Evolutionary conservation across 2,888 invertebrate genomes (phyloP).

Genomic region (Rhabditoides inermis): DNA sequence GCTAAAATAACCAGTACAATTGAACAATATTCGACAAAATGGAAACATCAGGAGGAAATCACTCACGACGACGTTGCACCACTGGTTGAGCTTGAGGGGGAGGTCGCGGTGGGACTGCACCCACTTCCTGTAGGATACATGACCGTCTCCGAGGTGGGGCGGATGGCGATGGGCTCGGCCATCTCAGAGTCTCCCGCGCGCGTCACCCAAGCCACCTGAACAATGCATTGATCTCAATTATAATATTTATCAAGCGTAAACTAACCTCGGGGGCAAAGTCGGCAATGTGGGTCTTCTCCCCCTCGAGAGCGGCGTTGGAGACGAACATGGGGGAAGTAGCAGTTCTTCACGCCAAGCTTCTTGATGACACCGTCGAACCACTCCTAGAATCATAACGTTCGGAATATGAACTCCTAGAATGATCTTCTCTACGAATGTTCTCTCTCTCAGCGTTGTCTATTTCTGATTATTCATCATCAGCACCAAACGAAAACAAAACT

Average conservation of each 20-base stretch:
- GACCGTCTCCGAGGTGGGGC: conserved; percentile 96
- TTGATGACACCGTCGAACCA: conserved; percentile 54
- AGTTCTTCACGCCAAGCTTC: conserved; percentile 84
- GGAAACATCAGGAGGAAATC: neutral
- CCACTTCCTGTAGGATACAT: conserved; percentile 99
- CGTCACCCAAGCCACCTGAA: conserved; percentile 76
- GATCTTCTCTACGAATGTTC: too few species aligned
- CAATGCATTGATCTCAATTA: too few species aligned
- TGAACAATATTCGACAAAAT: too few species aligned
- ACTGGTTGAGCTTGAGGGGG: conserved; percentile 90
- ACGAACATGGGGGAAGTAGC: conserved; percentile 99
- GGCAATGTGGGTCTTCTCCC: conserved; percentile 89
- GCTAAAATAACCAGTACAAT: too few species aligned
- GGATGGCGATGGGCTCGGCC: conserved; percentile 90
- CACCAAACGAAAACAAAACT: conserved; percentile 15
- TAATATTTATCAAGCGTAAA: too few species aligned
- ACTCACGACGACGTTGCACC: conserved; percentile 95
- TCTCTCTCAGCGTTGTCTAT: too few species aligned
- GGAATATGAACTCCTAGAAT: too few species aligned
- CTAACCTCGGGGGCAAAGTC: conserved; percentile 94
- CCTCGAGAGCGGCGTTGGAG: conserved; percentile 77
- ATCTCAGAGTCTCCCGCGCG: conserved; percentile 87
- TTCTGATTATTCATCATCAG: too few species aligned
- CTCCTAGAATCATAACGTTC: conserved; percentile 8
- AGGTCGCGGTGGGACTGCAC: conserved; percentile 92